Base-by-base conservation (phyloP, 2,888 invertebrate genomes). In the Drosophila acutilabella region DNA sequence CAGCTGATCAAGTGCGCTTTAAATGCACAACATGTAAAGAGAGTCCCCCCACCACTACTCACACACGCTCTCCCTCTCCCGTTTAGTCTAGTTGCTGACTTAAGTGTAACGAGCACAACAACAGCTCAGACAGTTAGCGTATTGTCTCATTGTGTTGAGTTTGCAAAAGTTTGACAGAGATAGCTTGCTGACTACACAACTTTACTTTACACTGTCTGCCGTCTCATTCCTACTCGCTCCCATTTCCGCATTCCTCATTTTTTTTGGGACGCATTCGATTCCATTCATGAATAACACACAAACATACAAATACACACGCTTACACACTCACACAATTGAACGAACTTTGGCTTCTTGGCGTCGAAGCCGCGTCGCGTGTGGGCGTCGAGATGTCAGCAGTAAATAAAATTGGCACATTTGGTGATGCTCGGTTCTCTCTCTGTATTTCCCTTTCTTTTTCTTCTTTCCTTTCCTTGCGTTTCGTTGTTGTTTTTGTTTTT, bases 321-420 rank as follows among this genome's bases (percentile, higher is more conserved):
- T n/a, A 47, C 16, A 30, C 20, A 60, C 16, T n/a, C 14, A 64
- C 14, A 75, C 61, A 60, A 59, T 57, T 56, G 48, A 56, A 30
- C 61, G 62, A 72, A 76, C 72, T 68, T 76, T 68, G 65, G 50
- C 76, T 72, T 67, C 64, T 64, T 67, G 56, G n/a, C 45, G 67
- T 70, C 52, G 26, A 52, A 6, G 23, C n/a, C n/a, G 26, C 45
- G 45, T 47, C 54, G 66, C 57, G 58, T 54, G 71, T 64, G 79
- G 81, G 86, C 79, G 81, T 80, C 66, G 52, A 81, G 73, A 67
- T 80, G 79, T 72, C 87, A 83, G 77, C 83, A 73, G 86, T 86
- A 83, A 81, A 83, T 81, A 86, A 77, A 77, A 81, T 77, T 79
- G 73, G 51, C 77, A 66, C 68, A 68, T 74, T 78, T 66, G 67